Conservation (phyloP, 2,797 vertebrate species). For the Ciconia nigra region DNA sequence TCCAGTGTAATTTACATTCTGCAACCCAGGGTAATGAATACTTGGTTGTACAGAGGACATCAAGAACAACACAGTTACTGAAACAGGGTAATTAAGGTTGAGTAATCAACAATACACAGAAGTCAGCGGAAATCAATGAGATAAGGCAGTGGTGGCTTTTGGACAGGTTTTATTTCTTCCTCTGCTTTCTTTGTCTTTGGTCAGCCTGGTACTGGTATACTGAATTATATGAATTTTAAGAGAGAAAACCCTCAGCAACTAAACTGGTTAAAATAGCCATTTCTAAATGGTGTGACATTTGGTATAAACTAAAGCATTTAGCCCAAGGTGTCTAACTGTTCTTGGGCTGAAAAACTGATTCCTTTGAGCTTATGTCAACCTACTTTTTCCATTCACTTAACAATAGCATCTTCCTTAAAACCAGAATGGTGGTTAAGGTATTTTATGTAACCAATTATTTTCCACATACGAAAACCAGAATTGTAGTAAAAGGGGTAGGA, state of each 20-base stretch:
- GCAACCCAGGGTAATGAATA: not conserved
- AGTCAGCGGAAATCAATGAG: not conserved
- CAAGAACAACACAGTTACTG: not conserved
- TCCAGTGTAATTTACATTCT: conserved; percentile 11
- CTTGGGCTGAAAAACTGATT: not conserved
- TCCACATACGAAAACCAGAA: not conserved
- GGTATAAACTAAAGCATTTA: not conserved
- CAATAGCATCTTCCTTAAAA: not conserved
- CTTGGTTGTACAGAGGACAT: not conserved
- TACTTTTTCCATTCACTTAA: not conserved
- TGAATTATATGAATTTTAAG: not conserved
- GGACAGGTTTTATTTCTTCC: not conserved
- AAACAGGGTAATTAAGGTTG: not conserved
- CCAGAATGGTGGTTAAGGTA: not conserved
- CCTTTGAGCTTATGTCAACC: not conserved
- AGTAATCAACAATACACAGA: not conserved
- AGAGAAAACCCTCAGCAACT: not conserved
- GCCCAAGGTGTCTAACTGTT: not conserved
- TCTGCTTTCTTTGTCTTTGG: not conserved
- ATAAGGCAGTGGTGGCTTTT: not conserved
- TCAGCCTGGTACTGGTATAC: not conserved
- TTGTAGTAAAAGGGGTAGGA: not conserved
- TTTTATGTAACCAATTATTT: not conserved
- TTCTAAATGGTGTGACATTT: not conserved
- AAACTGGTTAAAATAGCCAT: not conserved